Percentiles rank a stretch among this genome's conserved stretches.
These are phyloP conservation scores for Microcebus tavaratra DNA, from an alignment of 2,113 vertebrate genomes.

Conservation along the genomic window DNA sequence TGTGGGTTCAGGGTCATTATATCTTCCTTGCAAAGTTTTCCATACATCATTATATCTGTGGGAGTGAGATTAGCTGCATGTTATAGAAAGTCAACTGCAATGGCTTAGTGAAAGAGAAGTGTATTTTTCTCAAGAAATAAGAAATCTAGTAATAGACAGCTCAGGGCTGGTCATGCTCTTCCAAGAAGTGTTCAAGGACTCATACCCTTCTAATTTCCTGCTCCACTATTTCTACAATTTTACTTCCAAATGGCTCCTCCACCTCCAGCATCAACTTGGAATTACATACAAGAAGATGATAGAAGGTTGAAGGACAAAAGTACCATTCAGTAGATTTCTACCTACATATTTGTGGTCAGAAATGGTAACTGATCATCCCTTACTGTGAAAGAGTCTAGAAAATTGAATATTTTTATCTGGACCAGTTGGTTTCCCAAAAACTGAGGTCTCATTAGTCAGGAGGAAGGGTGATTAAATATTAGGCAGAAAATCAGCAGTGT, in stretches of 20 bases:
- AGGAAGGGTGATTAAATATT: neutral
- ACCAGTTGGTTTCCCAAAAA: neutral
- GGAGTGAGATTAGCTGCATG: neutral
- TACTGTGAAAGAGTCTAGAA: neutral
- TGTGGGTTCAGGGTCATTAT: neutral
- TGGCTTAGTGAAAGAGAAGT: neutral
- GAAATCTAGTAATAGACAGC: neutral
- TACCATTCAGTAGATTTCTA: neutral
- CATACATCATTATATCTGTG: neutral
- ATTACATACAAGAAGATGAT: neutral
- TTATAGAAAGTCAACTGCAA: neutral
- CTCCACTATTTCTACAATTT: neutral
- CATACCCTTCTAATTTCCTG: neutral
- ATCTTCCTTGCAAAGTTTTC: neutral
- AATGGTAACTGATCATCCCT: neutral
- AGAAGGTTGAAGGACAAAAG: neutral
- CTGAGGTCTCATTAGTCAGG: neutral
- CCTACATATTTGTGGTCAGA: neutral
- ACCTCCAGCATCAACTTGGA: neutral
- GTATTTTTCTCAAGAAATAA: slow-evolving; percentile 36
- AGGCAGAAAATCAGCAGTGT: neutral
- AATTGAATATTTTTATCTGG: neutral
- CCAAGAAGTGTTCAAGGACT: neutral
- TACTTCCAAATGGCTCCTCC: neutral
- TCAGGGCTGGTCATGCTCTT: neutral